Conservation (phyloP, 2,888 invertebrate species). For the Lysandra coridon region DNA sequence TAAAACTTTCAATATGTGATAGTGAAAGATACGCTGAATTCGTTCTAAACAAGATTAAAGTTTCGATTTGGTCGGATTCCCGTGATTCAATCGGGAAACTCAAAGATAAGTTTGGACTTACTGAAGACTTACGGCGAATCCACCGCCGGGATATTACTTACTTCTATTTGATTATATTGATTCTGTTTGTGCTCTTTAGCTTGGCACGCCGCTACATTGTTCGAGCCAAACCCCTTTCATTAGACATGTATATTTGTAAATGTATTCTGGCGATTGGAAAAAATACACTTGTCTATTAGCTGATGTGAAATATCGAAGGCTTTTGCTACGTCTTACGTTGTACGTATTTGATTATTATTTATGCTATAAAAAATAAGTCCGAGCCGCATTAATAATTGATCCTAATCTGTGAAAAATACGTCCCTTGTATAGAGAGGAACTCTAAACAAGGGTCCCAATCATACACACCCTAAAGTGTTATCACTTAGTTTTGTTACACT, state of each 20-base stretch:
- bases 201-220: conserved; percentile 3
- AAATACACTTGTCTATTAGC: neutral
- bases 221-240: neutral
- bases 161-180: conserved; percentile 30
- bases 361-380: too few relatives aligned
- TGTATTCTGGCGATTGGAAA: neutral
- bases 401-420: too few relatives aligned
- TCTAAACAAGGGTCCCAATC: too few relatives aligned
- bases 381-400: too few relatives aligned
- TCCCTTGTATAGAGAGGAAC: too few relatives aligned
- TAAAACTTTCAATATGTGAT: conserved; percentile 31
- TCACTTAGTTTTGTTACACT: too few relatives aligned
- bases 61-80: conserved; percentile 42
- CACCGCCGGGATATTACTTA: conserved; percentile 35
- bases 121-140: conserved; percentile 40
- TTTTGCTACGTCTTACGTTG: neutral
- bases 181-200: conserved; percentile 29
- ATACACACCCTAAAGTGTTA: too few relatives aligned
- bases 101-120: conserved; percentile 42
- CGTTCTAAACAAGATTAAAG: conserved; percentile 41
- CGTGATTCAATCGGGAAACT: conserved; percentile 43
- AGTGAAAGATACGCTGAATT: conserved; percentile 31
- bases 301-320: neutral
- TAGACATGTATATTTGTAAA: conserved; percentile 1
- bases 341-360: too few relatives aligned